These are phyloP conservation scores for Cossypha niveicapilla DNA, from an alignment of 2,797 vertebrate species.

Conservation along the genomic window DNA sequence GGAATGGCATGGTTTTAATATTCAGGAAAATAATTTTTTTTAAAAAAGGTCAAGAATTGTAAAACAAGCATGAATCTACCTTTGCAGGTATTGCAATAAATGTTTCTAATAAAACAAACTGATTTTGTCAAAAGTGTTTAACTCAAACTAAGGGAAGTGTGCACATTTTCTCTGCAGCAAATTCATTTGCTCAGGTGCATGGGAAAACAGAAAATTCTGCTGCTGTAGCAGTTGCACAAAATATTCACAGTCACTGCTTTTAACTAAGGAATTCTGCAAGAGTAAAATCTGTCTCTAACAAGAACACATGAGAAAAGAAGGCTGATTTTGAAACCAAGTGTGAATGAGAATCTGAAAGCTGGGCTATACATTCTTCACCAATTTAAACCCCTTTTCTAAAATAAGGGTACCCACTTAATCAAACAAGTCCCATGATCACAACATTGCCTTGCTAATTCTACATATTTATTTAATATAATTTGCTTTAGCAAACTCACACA, in stretches of 20 bases:
- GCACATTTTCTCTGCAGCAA: background rate
- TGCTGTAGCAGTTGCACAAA: background rate
- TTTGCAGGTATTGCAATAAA: accelerated
- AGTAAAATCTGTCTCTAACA: background rate
- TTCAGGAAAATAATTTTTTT: background rate
- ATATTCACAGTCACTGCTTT: background rate
- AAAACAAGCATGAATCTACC: background rate
- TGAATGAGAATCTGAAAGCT: background rate
- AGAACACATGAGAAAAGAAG: background rate
- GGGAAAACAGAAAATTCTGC: background rate
- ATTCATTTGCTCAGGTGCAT: background rate
- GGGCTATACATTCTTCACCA: background rate
- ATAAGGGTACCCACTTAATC: background rate
- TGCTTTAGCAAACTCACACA: background rate
- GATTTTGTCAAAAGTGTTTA: background rate
- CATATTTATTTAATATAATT: background rate
- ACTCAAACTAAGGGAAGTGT: background rate
- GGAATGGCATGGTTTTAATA: background rate
- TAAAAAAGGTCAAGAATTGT: background rate
- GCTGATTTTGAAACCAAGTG: background rate
- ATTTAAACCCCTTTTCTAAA: background rate
- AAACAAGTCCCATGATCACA: background rate
- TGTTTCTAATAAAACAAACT: background rate
- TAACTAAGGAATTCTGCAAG: background rate
- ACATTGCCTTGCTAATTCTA: background rate